phyloP scores from a whole-genome alignment of 2,113 vertebrate species.

The Paradisaea rubra region DNA sequence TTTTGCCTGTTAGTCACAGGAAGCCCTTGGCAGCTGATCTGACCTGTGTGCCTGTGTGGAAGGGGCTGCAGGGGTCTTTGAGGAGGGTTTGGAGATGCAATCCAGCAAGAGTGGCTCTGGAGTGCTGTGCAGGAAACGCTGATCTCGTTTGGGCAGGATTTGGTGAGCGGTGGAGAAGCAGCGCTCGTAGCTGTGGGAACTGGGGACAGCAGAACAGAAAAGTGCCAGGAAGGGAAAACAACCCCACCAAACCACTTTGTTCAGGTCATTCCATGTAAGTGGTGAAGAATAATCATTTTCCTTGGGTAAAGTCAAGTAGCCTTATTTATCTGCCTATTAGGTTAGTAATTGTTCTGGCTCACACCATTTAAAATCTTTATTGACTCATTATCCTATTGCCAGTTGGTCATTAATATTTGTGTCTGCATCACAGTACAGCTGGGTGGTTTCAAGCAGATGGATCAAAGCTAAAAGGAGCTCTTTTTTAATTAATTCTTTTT shows the following conservation, averaged over 20 bases:
- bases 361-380: slow-evolving; percentile 32
- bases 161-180: neutral
- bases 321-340: slow-evolving; percentile 53
- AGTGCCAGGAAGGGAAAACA: neutral
- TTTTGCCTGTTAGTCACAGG: neutral
- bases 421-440: neutral
- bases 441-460: neutral
- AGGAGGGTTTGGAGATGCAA: neutral
- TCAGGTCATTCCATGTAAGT: neutral
- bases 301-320: slow-evolving; percentile 24
- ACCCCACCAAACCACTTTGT: neutral
- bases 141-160: neutral
- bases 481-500: neutral
- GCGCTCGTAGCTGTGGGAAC: neutral
- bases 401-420: slow-evolving; percentile 46
- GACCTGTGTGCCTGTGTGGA: neutral
- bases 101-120: neutral
- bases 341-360: slow-evolving; percentile 36
- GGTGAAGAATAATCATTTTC: neutral
- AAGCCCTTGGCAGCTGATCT: neutral
- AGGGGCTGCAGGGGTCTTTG: neutral
- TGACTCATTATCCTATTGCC: slow-evolving; percentile 41
- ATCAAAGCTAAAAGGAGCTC: neutral
- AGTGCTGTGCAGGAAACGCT: neutral
- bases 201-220: neutral